Evolutionary conservation across 2,888 invertebrate genomes (phyloP), one percentile per base, ranked within the genome.

Genomic region (Eupithecia centaureata): DNA sequence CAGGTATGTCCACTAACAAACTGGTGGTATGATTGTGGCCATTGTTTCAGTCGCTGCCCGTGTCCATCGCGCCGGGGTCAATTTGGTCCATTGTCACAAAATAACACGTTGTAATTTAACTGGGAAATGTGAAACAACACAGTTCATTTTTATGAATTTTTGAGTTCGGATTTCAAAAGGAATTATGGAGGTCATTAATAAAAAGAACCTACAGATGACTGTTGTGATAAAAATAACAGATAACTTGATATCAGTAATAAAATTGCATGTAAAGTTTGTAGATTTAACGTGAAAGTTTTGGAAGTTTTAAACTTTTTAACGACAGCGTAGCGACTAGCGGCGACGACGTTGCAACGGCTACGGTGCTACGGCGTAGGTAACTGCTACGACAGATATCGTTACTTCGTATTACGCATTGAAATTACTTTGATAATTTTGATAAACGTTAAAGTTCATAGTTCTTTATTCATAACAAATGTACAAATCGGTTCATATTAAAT

Each of bases 61-160:
- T 33, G 62, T 8, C 64, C 65, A 27, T 57, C 66, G 79, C 77
- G 83, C 82, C 76, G 80, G 83, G 83, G 84, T 90, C 88, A 91
- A 91, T 91, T 91, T 88, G 88, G 77, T 79, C 88, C 80, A 91
- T 92, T 92, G 92, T 92, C 89, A 90, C 88, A 87, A 87, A 84
- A 88, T 82, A 84, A 75, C 78, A 79, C 79, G 86, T 84, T 86
- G 89, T 89, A 89, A 90, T 83, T 81, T 80, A 77, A 79, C 78
- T 77, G 79, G 75, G 78, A 76, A 77, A 75, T 77, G 79, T 75
- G 78, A 76, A 77, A 76, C n/a, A n/a, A 65, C 68, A 72, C 67
- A 71, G 47, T 64, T 68, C 63, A 73, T 71, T 75, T 75, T 74
- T 76, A 71, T 74, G 69, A 71, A 72, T 71, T 65, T 67, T 71